These are phyloP conservation scores for Sebastes minor DNA, from an alignment of 2,797 vertebrate species.

Conservation along the genomic window DNA sequence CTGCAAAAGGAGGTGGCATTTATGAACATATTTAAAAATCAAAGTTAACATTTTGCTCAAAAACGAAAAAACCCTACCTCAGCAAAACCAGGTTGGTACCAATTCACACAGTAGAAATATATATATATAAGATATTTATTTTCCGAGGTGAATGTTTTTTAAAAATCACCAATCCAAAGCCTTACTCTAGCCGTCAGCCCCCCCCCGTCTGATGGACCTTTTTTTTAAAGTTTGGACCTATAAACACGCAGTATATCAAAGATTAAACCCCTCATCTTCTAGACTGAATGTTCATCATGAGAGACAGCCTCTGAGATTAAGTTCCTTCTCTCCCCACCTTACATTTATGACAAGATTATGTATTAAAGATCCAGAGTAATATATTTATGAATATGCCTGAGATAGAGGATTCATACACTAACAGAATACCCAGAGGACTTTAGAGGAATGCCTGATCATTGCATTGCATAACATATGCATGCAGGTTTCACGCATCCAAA, in stretches of 20 bases:
- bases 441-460: slow-evolving; percentile 20
- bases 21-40: slow-evolving; percentile 75
- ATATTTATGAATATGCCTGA: slow-evolving; percentile 69
- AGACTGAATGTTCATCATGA: slow-evolving; percentile 76
- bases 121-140: slow-evolving; percentile 84
- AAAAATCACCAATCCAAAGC: slow-evolving; percentile 84
- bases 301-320: slow-evolving; percentile 73
- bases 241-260: slow-evolving; percentile 76
- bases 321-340: slow-evolving; percentile 42
- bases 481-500: slow-evolving; percentile 20
- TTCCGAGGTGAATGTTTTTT: slow-evolving; percentile 84
- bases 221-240: slow-evolving; percentile 77
- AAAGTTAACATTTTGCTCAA: slow-evolving; percentile 72
- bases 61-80: slow-evolving; percentile 75
- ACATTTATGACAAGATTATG: slow-evolving; percentile 59
- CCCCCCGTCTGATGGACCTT: slow-evolving; percentile 61
- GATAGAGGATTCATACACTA: slow-evolving; percentile 48
- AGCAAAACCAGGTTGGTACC: slow-evolving; percentile 74
- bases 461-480: slow-evolving; percentile 32
- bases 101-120: slow-evolving; percentile 72
- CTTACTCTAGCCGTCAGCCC: slow-evolving; percentile 79
- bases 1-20: slow-evolving; percentile 77
- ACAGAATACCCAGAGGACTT: slow-evolving; percentile 34
- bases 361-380: slow-evolving; percentile 73
- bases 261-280: slow-evolving; percentile 65